phyloP scores from a whole-genome alignment of 2,797 vertebrate species.

The Rhinoraja longicauda region DNA sequence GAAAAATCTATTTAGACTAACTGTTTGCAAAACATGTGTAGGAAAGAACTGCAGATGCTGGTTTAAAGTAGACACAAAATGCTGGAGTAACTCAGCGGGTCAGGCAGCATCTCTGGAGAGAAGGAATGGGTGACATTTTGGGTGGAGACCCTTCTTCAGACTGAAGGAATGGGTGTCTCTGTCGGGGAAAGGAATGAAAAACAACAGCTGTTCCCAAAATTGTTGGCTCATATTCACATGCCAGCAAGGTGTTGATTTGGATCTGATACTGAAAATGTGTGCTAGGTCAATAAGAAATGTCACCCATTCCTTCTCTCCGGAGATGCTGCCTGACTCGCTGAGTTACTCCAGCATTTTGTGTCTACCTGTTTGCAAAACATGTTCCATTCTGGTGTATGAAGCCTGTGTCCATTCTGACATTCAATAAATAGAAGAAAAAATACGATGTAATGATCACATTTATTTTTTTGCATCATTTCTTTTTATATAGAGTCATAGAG shows the following conservation, averaged over 20 bases:
- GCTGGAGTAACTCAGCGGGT: no score
- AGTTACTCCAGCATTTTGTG: no score
- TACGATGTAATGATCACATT: not conserved
- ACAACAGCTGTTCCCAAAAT: not conserved
- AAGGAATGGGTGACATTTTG: no score
- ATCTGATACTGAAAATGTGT: not conserved
- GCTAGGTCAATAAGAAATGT: not conserved
- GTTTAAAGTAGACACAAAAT: no score
- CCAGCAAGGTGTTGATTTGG: not conserved
- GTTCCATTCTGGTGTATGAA: not conserved
- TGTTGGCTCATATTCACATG: not conserved
- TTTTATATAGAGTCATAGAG: no score
- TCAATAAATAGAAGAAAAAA: not conserved
- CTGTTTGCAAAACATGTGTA: not conserved
- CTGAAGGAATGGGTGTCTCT: no score
- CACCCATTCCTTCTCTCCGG: no score
- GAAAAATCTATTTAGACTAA: not conserved
- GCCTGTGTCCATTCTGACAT: not conserved
- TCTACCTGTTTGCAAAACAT: no score
- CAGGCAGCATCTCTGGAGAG: no score
- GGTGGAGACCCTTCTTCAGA: no score
- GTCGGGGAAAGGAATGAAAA: not conserved
- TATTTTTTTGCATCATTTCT: conserved; percentile 1
- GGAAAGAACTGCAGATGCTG: no score
- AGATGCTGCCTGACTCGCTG: no score